phyloP scores from a whole-genome alignment of 2,113 vertebrate species.

The Spea multiplicata region DNA sequence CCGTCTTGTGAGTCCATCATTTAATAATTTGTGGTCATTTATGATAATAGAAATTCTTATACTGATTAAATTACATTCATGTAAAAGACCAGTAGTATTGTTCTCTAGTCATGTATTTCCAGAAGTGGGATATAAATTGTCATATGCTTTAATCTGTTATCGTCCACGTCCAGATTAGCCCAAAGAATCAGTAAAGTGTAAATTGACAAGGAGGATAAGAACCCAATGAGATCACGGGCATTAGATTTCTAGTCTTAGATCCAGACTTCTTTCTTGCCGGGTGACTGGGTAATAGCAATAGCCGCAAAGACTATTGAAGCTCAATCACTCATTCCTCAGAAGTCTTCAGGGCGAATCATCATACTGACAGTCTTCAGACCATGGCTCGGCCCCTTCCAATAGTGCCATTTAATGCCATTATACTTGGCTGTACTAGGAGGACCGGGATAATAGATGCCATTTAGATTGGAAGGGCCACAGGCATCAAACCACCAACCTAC shows the following conservation, averaged over 20 bases:
- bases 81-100: too few relatives aligned
- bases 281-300: neutral
- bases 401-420: constrained; percentile 83
- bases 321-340: constrained; percentile 53
- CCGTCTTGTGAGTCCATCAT: too few relatives aligned
- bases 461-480: constrained; percentile 78
- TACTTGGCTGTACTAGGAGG: constrained; percentile 65
- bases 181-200: too few relatives aligned
- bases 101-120: too few relatives aligned
- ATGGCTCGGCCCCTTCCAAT: constrained; percentile 76
- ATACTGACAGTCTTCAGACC: constrained; percentile 59
- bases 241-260: neutral
- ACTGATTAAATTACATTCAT: too few relatives aligned
- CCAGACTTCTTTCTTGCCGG: neutral
- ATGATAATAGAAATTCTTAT: too few relatives aligned
- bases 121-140: too few relatives aligned
- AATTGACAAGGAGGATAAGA: neutral
- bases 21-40: too few relatives aligned
- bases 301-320: neutral
- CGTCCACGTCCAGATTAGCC: too few relatives aligned
- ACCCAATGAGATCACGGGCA: neutral
- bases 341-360: constrained; percentile 75
- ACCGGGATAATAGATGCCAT: constrained; percentile 72
- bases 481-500: constrained; percentile 83
- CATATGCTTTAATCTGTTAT: too few relatives aligned